Evolutionary conservation across 2,888 invertebrate genomes (phyloP), one percentile per base, ranked within the genome.

Genomic region (Balanococcus diminutus): DNA sequence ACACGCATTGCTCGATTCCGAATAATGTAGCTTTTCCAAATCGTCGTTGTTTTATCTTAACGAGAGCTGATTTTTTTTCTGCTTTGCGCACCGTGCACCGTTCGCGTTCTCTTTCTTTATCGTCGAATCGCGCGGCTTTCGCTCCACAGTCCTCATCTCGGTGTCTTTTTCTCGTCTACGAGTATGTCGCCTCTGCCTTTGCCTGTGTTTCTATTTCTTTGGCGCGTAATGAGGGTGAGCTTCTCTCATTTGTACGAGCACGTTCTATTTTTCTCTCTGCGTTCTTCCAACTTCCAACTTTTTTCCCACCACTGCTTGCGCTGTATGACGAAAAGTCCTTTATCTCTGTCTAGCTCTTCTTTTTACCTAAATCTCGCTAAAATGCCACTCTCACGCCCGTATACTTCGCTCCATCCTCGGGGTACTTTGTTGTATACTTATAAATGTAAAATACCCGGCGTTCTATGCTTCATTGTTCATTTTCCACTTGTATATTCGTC

Each of bases 11-110:
- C 84, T 84, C 84, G 72, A 72, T 84, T 72, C 84, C 84, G 84
- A 84, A 84, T 84, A 84, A 84, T 84, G 84, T 84, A 84, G 72
- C 84, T 84, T 84, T 84, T 84, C 84, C 84, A 84, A 84, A 84
- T 84, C 67, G 84, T 84, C 84, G 75, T 84, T 84, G 84, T 84
- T 84, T 84, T 84, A 84, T 75, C 84, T 72, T 84, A 84, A 84
- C 84, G 84, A 84, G 75, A 84, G 84, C 84, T 84, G 84, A 84
- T 61, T 75, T 84, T 75, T 84, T 84, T 84, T 67, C 25, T 61
- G 14, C 39, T 82, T 51, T 84, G 32, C 56, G 32, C 25, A 1
- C 25, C 5, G 9, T 8, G 2, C 42, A 22, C 22, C 51, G 1
- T 9, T 81, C 36, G 2, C 36, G 8, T 6, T 81, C 39, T 1